Evolutionary conservation across 1,140 invertebrate species (phyloP).

Genomic region (Batillaria attramentaria): DNA sequence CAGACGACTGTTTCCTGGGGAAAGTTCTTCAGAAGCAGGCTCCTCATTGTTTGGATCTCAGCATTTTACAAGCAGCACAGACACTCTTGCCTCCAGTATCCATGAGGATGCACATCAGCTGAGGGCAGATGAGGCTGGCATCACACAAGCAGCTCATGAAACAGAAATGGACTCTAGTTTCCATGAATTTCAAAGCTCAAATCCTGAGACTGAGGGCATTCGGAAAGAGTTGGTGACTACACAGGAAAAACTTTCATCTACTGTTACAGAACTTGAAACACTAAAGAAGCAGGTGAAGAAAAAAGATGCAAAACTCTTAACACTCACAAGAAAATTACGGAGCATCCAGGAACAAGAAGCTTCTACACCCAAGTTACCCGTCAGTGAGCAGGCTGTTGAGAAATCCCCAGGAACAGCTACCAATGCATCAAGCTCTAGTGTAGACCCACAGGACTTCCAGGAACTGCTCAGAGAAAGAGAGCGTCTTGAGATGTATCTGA

Average conservation of each 20-base stretch:
- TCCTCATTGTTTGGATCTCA: conserved; percentile 23
- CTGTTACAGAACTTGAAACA: conserved; percentile 25
- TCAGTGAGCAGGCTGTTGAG: conserved; percentile 2
- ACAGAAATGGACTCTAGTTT: background rate
- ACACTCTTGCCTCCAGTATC: conserved; percentile 2
- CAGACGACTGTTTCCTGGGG: background rate
- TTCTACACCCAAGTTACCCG: conserved; percentile 6
- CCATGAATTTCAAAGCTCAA: background rate
- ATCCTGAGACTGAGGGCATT: background rate
- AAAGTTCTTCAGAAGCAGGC: conserved; percentile 19
- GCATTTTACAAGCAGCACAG: conserved; percentile 16
- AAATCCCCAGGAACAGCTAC: background rate
- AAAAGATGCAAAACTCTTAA: conserved; percentile 38
- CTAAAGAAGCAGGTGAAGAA: conserved; percentile 34
- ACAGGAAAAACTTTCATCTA: background rate
- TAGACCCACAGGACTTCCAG: background rate
- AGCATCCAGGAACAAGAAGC: background rate
- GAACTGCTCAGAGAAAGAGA: conserved; percentile 22
- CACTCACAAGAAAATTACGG: conserved; percentile 31
- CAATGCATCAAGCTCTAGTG: background rate
- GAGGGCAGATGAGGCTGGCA: background rate
- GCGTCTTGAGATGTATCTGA: conserved; percentile 24
- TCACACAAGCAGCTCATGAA: background rate
- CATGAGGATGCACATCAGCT: background rate
- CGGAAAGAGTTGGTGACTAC: background rate